These are phyloP conservation scores for Xylota sylvarum DNA, from an alignment of 2,888 invertebrate genomes.

Conservation along the genomic window DNA sequence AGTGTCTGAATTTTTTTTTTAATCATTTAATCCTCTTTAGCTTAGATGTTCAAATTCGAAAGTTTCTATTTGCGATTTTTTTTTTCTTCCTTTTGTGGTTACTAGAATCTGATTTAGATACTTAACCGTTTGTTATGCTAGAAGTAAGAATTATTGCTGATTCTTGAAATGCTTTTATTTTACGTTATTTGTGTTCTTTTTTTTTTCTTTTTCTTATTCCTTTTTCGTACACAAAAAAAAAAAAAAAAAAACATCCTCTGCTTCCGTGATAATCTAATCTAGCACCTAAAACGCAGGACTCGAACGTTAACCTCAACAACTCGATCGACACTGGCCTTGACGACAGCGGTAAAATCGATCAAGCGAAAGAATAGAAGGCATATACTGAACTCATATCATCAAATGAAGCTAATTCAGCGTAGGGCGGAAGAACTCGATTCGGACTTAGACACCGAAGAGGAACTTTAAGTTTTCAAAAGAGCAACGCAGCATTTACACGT, in stretches of 20 bases:
- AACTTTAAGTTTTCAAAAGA: conserved; percentile 33
- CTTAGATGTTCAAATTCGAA: conserved; percentile 58
- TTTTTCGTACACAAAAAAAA: conserved; percentile 56
- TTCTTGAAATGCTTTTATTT: conserved; percentile 69
- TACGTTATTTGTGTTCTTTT: conserved; percentile 64
- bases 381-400: conserved; percentile 57
- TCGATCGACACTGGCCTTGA: conserved; percentile 75
- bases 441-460: conserved; percentile 44
- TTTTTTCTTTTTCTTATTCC: conserved; percentile 64
- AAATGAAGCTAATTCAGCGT: conserved; percentile 48
- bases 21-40: conserved; percentile 47
- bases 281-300: conserved; percentile 81
- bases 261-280: conserved; percentile 79
- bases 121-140: conserved; percentile 69
- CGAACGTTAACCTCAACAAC: conserved; percentile 79
- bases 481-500: conserved; percentile 40
- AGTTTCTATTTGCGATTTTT: conserved; percentile 53
- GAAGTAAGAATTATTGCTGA: conserved; percentile 63
- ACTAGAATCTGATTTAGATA: conserved; percentile 66
- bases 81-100: conserved; percentile 59
- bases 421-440: conserved; percentile 45
- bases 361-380: conserved; percentile 74
- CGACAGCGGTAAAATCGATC: conserved; percentile 74
- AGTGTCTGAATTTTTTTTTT: conserved; percentile 17
- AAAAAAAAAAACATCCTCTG: conserved; percentile 46